These are phyloP conservation scores for Microcebus jonahi DNA, from an alignment of 2,113 vertebrate genomes.

Conservation along the genomic window DNA sequence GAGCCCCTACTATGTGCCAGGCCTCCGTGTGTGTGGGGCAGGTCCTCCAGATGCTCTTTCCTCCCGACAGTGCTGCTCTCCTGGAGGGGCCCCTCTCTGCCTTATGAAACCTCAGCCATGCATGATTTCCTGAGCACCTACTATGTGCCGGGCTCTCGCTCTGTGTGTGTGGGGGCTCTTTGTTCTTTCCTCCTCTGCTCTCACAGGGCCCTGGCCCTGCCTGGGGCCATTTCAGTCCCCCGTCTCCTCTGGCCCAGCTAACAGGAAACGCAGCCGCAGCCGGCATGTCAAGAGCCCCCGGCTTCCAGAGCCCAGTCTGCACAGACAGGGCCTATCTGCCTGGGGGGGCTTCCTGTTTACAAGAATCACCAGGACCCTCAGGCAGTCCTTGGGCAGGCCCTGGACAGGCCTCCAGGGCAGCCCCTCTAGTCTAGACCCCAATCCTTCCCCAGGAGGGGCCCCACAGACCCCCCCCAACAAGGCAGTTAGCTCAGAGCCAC, in stretches of 20 bases:
- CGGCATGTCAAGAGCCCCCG: not conserved
- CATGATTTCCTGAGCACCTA: not conserved
- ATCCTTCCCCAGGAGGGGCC: not conserved
- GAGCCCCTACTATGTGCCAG: not conserved
- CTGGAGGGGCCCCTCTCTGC: not conserved
- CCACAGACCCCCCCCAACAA: not conserved
- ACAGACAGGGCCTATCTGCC: constrained; percentile 3
- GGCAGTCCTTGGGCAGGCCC: not conserved
- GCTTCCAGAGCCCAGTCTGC: not conserved
- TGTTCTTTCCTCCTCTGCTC: not conserved
- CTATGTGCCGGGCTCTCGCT: not conserved
- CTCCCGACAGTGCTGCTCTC: not conserved
- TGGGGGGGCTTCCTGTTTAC: constrained; percentile 61
- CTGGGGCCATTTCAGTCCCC: not conserved
- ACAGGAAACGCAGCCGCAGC: not conserved
- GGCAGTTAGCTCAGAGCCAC: not conserved
- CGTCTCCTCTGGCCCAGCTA: constrained; percentile 1
- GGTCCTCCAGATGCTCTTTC: not conserved
- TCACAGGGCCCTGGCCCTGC: not conserved
- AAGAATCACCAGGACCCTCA: not conserved
- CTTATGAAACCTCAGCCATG: not conserved
- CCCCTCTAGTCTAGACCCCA: not conserved
- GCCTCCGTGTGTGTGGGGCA: not conserved
- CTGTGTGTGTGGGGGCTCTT: too few relatives aligned
- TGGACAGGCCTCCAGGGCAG: not conserved